These are phyloP conservation scores for Hyperopisus bebe DNA, from an alignment of 2,113 vertebrate species.

Conservation along the genomic window DNA sequence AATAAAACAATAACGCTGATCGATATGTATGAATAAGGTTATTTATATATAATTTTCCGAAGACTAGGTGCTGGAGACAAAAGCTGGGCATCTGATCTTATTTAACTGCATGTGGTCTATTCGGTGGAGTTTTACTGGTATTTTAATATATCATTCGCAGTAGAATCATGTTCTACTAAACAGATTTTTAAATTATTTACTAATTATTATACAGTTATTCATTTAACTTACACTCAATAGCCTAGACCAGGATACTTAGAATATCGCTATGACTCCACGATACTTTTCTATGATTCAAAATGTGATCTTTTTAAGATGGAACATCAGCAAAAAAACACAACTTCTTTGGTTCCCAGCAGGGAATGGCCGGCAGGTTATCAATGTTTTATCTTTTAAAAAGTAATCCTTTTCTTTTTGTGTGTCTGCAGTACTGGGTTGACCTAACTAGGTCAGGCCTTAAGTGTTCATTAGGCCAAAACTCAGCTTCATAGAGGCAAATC, in stretches of 20 bases:
- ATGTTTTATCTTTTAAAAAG: neutral
- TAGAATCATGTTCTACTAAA: neutral
- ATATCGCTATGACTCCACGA: neutral
- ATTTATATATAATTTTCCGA: neutral
- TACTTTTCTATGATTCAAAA: neutral
- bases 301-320: neutral
- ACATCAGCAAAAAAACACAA: neutral
- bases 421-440: neutral
- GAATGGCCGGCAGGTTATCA: neutral
- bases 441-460: constrained; percentile 12
- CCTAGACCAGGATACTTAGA: neutral
- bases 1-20: neutral
- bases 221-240: neutral
- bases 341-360: neutral
- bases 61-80: neutral
- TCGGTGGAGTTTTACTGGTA: neutral
- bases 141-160: neutral
- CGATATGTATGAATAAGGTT: neutral
- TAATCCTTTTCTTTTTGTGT: neutral
- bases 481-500: neutral
- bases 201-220: neutral
- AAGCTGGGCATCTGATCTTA: neutral
- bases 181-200: neutral
- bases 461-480: neutral
- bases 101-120: neutral